phyloP scores from a whole-genome alignment of 2,888 invertebrate species.

The Hypena proboscidalis region DNA sequence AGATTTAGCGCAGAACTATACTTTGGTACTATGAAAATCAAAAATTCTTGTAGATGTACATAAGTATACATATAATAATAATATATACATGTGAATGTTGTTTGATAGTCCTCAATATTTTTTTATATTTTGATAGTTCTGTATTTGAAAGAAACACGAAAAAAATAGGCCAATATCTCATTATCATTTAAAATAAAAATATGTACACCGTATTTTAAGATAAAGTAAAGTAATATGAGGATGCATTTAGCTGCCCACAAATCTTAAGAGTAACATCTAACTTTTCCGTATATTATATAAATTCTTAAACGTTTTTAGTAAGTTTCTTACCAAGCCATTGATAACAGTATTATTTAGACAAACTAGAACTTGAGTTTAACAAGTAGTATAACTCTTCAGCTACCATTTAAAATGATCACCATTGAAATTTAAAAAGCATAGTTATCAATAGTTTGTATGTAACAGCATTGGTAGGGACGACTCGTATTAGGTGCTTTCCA shows the following conservation, averaged over 20 bases:
- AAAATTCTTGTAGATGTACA: conserved; percentile 83
- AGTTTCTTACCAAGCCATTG: conserved; percentile 84
- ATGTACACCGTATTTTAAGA: conserved; percentile 77
- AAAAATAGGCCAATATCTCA: conserved; percentile 82
- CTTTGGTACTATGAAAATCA: conserved; percentile 77
- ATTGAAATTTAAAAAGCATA: conserved; percentile 65
- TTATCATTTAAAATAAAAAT: conserved; percentile 77
- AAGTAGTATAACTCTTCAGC: conserved; percentile 72
- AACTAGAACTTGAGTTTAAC: conserved; percentile 78
- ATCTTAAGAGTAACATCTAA: conserved; percentile 59
- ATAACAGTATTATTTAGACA: conserved; percentile 85
- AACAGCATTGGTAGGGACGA: conserved; percentile 62
- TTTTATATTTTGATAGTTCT: conserved; percentile 87
- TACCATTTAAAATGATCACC: conserved; percentile 73
- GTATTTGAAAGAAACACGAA: conserved; percentile 79
- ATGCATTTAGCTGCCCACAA: conserved; percentile 82
- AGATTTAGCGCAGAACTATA: conserved; percentile 80
- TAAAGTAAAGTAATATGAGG: conserved; percentile 66
- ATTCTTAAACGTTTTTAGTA: conserved; percentile 68
- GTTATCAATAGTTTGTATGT: conserved; percentile 75
- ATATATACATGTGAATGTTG: conserved; percentile 84
- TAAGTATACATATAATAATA: conserved; percentile 77
- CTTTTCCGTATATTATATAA: conserved; percentile 63
- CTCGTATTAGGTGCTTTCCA: conserved; percentile 53
- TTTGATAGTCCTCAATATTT: conserved; percentile 86